Evolutionary conservation across 1,140 invertebrate species (phyloP), one percentile per base, ranked within the genome.

Genomic region (Drosophila setifemur): DNA sequence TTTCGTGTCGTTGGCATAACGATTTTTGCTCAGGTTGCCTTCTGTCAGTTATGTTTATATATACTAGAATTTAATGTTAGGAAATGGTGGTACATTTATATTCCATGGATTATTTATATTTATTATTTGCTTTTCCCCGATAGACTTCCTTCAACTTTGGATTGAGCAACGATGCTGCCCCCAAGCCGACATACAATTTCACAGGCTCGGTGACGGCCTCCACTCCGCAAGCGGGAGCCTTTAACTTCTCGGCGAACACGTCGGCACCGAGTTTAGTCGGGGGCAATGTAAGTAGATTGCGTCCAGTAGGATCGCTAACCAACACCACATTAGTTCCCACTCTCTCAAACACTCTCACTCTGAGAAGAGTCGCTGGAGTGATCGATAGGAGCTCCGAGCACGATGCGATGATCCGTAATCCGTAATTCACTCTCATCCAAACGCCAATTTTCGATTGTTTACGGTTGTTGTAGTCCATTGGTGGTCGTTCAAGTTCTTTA

Each of bases 181-280:
- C 44, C 2, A 79, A 81, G 49, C 81, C 81, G 1, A 48, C 67
- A 9, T 86, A 86, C 33, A 86, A 86, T 21, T 86, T 86, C 37
- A 73, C 75, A 8, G 72, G 58, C 2, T 49, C 69, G 2, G 39
- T 29, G 19, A 42, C 58, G 21, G 44, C 26, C 9, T 25, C 52
- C 0, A 28, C 74, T 2, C 48, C 66, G 4, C 81, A 74, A 31
- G 16, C 67, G 16, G 21, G 57, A 1, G 37, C 76, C 3, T 86
- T 81, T 25, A 86, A 69, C 21, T 86, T 86, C 29, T 52, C 76
- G 5, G 68, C 53, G 16, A 66, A 44, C 43, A n/a, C 66, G 7
- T 9, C 40, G 19, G 18, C 31, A 8, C 12, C 58, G 18, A 44
- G 11, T 4, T 29, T 23, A 0, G 14, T 40, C n/a, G 19, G 21